Evolutionary conservation across 1,140 invertebrate species (phyloP).

Genomic region (Pristionchus pacificus): DNA sequence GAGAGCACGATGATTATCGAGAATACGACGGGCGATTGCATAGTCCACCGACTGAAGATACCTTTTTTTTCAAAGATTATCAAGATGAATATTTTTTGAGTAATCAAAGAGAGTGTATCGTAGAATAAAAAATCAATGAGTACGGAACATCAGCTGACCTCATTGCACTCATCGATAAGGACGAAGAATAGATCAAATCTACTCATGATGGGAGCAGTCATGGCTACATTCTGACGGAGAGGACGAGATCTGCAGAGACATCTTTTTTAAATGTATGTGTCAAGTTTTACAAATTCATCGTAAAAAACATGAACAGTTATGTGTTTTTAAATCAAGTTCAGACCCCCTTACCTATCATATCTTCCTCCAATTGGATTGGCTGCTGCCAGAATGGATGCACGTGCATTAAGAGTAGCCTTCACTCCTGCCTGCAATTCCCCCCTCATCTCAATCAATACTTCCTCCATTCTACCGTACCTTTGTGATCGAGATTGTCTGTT

Average conservation of each 20-base stretch:
- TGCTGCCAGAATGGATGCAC: slow-evolving; percentile 94
- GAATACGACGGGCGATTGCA: slow-evolving; percentile 89
- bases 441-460: slow-evolving; percentile 45
- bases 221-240: slow-evolving; percentile 84
- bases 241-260: slow-evolving; percentile 69
- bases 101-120: too few species aligned
- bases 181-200: slow-evolving; percentile 98
- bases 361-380: slow-evolving; percentile 93
- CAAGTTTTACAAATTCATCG: too few species aligned
- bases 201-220: slow-evolving; percentile 97
- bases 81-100: too few species aligned
- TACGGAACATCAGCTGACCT: too few species aligned
- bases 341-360: slow-evolving; percentile 79
- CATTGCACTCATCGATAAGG: slow-evolving; percentile 85
- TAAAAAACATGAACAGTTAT: too few species aligned
- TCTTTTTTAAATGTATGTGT: not conserved
- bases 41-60: slow-evolving; percentile 73
- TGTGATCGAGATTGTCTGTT: slow-evolving; percentile 97
- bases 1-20: slow-evolving; percentile 76
- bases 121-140: too few species aligned
- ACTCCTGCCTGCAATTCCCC: slow-evolving; percentile 71
- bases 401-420: slow-evolving; percentile 87
- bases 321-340: too few species aligned
- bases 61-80: not conserved
- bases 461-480: slow-evolving; percentile 65